These are phyloP conservation scores for Brenthis hecate DNA, from an alignment of 2,888 invertebrate genomes.

Conservation along the genomic window DNA sequence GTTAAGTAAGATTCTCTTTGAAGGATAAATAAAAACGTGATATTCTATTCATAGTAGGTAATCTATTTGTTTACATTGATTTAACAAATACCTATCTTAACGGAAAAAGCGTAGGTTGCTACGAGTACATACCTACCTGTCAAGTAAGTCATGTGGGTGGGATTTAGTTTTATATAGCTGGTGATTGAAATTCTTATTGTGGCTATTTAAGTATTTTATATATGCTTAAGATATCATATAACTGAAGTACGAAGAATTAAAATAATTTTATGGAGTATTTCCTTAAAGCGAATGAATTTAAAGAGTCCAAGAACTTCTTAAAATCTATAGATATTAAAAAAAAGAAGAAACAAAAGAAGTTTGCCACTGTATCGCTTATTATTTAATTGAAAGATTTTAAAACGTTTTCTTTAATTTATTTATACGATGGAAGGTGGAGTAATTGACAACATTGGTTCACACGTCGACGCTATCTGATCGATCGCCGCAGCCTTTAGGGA, in stretches of 20 bases:
- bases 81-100: conserved; percentile 10
- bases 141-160: conserved; percentile 26
- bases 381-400: background rate
- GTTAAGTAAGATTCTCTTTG: background rate
- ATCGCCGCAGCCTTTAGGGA: conserved; percentile 23
- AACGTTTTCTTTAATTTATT: background rate
- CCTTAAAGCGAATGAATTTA: too few species aligned
- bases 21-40: background rate
- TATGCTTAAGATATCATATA: background rate
- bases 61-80: conserved; percentile 22
- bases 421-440: conserved; percentile 1
- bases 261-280: too few species aligned
- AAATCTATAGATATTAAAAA: too few species aligned
- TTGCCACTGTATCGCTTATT: background rate
- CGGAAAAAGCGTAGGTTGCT: conserved; percentile 22
- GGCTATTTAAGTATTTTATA: background rate
- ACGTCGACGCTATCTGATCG: conserved; percentile 28
- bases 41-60: conserved; percentile 3
- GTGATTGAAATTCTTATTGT: conserved; percentile 23
- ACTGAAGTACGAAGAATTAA: background rate
- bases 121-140: conserved; percentile 4
- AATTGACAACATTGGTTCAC: conserved; percentile 11
- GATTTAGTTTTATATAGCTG: conserved; percentile 23
- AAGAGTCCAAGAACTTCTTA: too few species aligned
- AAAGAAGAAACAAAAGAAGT: too few species aligned